phyloP scores from a whole-genome alignment of 2,113 vertebrate genomes.

The Oenanthe oenanthe region DNA sequence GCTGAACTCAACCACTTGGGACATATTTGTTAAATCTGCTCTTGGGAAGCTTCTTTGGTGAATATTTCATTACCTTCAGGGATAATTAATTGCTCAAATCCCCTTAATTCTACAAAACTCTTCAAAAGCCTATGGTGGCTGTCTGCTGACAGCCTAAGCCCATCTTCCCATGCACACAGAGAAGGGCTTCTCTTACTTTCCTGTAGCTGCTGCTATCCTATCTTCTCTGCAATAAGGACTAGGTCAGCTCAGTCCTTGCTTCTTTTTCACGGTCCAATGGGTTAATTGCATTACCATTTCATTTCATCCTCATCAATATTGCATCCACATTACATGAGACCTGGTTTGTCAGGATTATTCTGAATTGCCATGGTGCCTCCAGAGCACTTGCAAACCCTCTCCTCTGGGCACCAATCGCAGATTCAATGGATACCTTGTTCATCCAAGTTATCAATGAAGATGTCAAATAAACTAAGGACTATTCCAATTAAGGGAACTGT shows the following conservation, averaged over 20 bases:
- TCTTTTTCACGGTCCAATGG: not conserved
- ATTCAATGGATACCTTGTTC: not conserved
- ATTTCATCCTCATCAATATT: not conserved
- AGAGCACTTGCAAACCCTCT: constrained; percentile 18
- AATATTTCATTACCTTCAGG: not conserved
- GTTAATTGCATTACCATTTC: not conserved
- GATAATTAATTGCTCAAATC: not conserved
- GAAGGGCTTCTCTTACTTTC: not conserved
- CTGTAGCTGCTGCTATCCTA: not conserved
- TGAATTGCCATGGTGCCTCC: not conserved
- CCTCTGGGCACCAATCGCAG: not conserved
- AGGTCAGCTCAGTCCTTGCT: not conserved
- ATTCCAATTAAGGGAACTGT: not conserved
- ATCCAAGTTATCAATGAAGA: not conserved
- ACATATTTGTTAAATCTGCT: not conserved
- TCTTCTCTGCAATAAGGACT: not conserved
- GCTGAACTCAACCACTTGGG: not conserved
- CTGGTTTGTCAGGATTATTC: not conserved
- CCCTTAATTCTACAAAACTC: not conserved
- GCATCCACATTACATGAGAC: not conserved
- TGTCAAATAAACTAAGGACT: not conserved
- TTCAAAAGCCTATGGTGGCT: not conserved
- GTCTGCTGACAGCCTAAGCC: not conserved
- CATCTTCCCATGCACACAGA: not conserved
- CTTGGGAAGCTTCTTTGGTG: not conserved